Percentiles rank a stretch among this genome's conserved stretches.
These are phyloP conservation scores for Arnoldichthys spilopterus DNA, from an alignment of 2,797 vertebrate genomes.

Conservation along the genomic window DNA sequence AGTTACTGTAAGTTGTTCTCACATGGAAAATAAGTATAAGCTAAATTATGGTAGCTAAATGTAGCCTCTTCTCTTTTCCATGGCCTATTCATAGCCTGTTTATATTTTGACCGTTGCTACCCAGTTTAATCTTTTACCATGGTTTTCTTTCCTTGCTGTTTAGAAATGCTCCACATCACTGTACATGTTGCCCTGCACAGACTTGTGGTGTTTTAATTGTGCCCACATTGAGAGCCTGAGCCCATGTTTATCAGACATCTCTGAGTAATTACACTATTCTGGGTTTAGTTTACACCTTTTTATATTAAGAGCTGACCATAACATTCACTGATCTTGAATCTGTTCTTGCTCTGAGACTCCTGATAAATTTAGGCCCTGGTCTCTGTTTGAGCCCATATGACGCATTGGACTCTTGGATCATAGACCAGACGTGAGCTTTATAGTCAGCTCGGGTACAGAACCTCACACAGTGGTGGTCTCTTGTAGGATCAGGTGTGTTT, in stretches of 20 bases:
- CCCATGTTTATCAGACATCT: too few relatives aligned
- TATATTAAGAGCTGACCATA: too few relatives aligned
- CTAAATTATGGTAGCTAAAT: neutral
- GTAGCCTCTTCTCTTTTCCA: neutral
- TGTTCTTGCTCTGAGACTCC: too few relatives aligned
- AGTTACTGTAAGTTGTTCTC: neutral
- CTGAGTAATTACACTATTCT: too few relatives aligned
- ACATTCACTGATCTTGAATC: too few relatives aligned
- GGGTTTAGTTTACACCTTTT: too few relatives aligned
- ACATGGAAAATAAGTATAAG: neutral
- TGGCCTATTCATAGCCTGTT: neutral
- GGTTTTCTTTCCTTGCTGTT: neutral
- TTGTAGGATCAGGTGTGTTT: slow-evolving; percentile 36
- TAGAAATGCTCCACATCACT: neutral
- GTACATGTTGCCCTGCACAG: neutral
- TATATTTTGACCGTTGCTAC: neutral
- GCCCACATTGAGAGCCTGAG: neutral
- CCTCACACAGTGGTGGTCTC: slow-evolving; percentile 35
- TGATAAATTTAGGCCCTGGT: too few relatives aligned
- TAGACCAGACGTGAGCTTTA: slow-evolving; percentile 20
- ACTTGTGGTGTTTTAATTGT: neutral
- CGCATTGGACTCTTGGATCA: neutral
- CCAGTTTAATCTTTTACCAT: neutral
- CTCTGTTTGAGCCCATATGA: neutral
- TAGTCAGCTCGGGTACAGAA: neutral